Evolutionary conservation across 2,888 invertebrate species (phyloP).

Genomic region (Dendrolimus pini): DNA sequence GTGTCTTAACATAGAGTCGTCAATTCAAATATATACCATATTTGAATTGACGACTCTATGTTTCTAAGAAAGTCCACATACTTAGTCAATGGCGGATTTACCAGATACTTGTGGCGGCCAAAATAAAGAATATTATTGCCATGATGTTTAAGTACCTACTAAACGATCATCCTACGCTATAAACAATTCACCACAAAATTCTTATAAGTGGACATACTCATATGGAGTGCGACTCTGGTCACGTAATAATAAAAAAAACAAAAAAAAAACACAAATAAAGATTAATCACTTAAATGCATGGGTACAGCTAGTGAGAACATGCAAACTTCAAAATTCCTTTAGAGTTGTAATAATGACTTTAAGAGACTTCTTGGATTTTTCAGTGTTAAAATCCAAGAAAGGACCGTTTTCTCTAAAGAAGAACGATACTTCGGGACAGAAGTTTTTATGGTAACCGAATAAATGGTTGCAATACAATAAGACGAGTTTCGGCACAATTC

Average conservation of each 20-base stretch:
- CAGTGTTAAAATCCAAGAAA: slow-evolving; percentile 11
- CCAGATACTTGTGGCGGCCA: slow-evolving; percentile 18
- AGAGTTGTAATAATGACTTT: no score
- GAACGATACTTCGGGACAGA: slow-evolving; percentile 5
- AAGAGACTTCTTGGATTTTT: no score
- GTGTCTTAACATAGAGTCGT: no score
- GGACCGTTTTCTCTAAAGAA: slow-evolving; percentile 12
- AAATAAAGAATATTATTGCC: slow-evolving; percentile 14
- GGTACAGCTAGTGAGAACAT: no score
- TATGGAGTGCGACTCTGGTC: slow-evolving; percentile 5
- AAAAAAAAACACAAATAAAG: no score
- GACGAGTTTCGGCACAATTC: slow-evolving; percentile 5
- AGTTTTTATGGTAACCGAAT: slow-evolving; percentile 9
- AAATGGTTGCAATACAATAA: slow-evolving; percentile 13
- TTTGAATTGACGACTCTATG: no score
- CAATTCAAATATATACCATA: no score
- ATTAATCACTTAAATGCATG: no score
- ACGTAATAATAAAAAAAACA: slow-evolving; percentile 9
- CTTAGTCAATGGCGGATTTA: no score
- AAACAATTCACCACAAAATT: slow-evolving; percentile 20
- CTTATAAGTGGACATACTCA: slow-evolving; percentile 13
- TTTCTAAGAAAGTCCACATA: no score
- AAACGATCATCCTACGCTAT: not conserved
- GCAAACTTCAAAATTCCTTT: no score
- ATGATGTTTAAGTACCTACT: slow-evolving; percentile 7